Conservation (phyloP, 1,140 invertebrate species). For the Zaprionus africanus region DNA sequence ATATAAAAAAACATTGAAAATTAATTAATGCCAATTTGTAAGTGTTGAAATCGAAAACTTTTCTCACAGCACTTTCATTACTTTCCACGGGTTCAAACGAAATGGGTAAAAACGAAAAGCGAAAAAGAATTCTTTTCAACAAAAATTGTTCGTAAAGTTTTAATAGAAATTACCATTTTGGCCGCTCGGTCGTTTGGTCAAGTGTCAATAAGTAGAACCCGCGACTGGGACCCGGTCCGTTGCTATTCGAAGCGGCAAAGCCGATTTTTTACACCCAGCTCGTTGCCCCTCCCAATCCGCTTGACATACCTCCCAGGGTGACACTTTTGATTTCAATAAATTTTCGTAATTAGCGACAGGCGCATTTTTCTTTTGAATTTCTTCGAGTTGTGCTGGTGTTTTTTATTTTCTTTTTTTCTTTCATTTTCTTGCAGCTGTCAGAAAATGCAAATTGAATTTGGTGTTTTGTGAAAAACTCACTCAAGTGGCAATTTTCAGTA, state of each 20-base stretch:
- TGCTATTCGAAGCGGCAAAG: slow-evolving; percentile 46
- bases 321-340: slow-evolving; percentile 82
- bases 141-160: slow-evolving; percentile 71
- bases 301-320: slow-evolving; percentile 28
- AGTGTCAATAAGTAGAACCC: slow-evolving; percentile 75
- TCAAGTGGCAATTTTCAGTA: slow-evolving; percentile 54
- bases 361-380: slow-evolving; percentile 63
- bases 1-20: slow-evolving; percentile 63
- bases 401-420: slow-evolving; percentile 23
- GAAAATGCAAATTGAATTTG: slow-evolving; percentile 76
- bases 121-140: slow-evolving; percentile 61
- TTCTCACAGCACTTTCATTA: slow-evolving; percentile 70
- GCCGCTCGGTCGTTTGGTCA: slow-evolving; percentile 76
- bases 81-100: slow-evolving; percentile 63
- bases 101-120: slow-evolving; percentile 58
- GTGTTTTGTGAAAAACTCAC: slow-evolving; percentile 52
- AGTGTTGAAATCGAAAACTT: slow-evolving; percentile 79
- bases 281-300: not conserved
- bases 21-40: slow-evolving; percentile 82
- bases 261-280: slow-evolving; percentile 40
- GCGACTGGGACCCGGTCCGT: slow-evolving; percentile 35
- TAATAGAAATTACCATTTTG: slow-evolving; percentile 82
- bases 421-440: slow-evolving; percentile 42
- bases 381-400: slow-evolving; percentile 14
- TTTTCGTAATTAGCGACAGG: slow-evolving; percentile 79